Evolutionary conservation across 30 jellyfish, hydroid and myxozoan species (phyloP), one percentile per base, ranked within the genome.

Genomic region (Aurelia aurita complex sp. Pacific): DNA sequence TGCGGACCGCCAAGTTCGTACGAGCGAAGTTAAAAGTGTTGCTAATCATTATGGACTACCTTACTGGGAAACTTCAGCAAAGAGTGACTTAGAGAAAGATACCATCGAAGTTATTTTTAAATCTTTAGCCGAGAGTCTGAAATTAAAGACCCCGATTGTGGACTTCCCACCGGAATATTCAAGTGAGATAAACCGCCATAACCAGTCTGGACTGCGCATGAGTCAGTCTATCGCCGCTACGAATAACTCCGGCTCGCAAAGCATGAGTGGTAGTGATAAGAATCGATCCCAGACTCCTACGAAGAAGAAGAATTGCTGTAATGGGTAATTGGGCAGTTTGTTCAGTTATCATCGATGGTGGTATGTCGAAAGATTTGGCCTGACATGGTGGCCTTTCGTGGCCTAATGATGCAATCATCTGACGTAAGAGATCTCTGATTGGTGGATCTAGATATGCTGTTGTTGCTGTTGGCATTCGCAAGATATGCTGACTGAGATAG

Each of bases 51-150:
- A 67, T 55, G 98, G 98, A 18, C 72, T 92, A 34, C 96, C 96
- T 29, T 64, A 73, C 13, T 92, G 98, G 98, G 98, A 92, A 72
- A 92, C 98, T 14, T 92, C 98, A 14, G 98, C 98, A 29, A 87
- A 88, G 60, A 92, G 98, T 63, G 96, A 92, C 59, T 66, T 92
- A n/a, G 98, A 92, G 68, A 64, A 43, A 17, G 98, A 92, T 42
- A 92, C 97, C 1, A 85, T 92, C 33, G 97, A 92, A 23, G 79
- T 90, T 9, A 92, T 92, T 32, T 92, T 92, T 71, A 97, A 92
- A 68, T 64, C 91, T 14, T 54, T 92, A 10, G 98, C 90, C 2
- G 98, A 92, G 64, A 83, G 97, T 70, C 66, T 92, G 63, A 63
- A 82, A 36, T 59, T 82, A 69, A 86, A 92, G 73, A 81, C 96